Evolutionary conservation across 2,113 vertebrate genomes (phyloP).

Genomic region (Lasiurus borealis): DNA sequence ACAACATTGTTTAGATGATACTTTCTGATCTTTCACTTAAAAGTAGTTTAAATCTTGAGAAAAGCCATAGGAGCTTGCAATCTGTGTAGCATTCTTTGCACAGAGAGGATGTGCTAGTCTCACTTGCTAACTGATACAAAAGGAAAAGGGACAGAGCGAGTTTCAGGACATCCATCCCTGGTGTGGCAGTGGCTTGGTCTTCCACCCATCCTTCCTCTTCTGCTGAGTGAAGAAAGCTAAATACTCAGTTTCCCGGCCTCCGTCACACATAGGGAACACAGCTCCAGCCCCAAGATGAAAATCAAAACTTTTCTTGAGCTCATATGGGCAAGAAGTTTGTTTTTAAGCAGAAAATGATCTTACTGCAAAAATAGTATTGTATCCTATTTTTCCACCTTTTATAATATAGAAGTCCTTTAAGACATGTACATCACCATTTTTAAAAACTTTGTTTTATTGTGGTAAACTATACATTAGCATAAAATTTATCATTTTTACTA

Average conservation of each 20-base stretch:
- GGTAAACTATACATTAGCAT: background rate
- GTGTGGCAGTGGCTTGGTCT: background rate
- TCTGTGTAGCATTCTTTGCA: background rate
- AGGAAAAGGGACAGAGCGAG: background rate
- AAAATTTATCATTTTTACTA: background rate
- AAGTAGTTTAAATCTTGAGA: background rate
- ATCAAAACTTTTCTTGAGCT: background rate
- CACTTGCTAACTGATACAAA: background rate
- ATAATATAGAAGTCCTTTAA: background rate
- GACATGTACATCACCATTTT: background rate
- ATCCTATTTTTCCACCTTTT: background rate
- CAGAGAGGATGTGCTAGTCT: background rate
- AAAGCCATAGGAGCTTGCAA: background rate
- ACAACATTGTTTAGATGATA: background rate
- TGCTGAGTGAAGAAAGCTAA: background rate
- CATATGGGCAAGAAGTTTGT: background rate
- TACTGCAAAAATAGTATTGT: background rate
- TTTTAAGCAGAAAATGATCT: conserved; percentile 9
- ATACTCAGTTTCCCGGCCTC: background rate
- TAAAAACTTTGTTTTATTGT: background rate
- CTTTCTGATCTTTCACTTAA: background rate
- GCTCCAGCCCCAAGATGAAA: background rate
- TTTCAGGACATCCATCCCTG: background rate
- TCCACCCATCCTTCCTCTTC: background rate
- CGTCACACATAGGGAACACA: background rate